A percentile compares a stretch with the other conserved stretches of the same genome.
phyloP scores from a whole-genome alignment of 2,113 vertebrate species.

The Solea solea region DNA sequence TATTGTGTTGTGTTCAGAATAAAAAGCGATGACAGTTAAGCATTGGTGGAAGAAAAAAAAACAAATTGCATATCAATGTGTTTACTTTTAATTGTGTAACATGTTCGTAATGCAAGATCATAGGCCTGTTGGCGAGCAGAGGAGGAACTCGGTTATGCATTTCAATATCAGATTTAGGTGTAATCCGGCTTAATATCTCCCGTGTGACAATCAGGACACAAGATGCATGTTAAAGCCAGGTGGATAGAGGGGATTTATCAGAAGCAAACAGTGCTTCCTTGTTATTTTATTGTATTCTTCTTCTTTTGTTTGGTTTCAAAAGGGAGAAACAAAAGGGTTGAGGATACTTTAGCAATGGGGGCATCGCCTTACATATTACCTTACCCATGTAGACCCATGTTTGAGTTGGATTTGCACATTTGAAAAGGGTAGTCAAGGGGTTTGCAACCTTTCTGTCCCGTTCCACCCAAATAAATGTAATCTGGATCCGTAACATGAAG shows the following conservation, averaged over 20 bases:
- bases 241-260: constrained; percentile 41
- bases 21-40: no score
- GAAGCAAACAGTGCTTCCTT: constrained; percentile 8
- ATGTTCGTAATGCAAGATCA: not conserved
- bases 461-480: no score
- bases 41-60: not conserved
- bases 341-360: not conserved
- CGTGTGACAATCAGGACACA: constrained; percentile 35
- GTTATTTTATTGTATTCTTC: not conserved
- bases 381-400: not conserved
- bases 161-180: constrained; percentile 66
- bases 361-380: constrained; percentile 21
- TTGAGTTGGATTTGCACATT: no score
- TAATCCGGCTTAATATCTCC: constrained; percentile 59
- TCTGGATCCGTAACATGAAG: no score
- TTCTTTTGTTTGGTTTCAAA: constrained; percentile 5
- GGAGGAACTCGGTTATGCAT: constrained; percentile 37
- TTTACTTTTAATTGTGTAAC: not conserved
- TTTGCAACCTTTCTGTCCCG: no score
- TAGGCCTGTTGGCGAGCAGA: constrained; percentile 10
- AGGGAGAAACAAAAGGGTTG: not conserved
- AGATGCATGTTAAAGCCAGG: constrained; percentile 48
- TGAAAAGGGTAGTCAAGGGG: no score
- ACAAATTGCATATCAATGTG: constrained; percentile 1
- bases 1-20: no score